Conservation (phyloP, 2,888 invertebrate species). For the Melieria omissa region DNA sequence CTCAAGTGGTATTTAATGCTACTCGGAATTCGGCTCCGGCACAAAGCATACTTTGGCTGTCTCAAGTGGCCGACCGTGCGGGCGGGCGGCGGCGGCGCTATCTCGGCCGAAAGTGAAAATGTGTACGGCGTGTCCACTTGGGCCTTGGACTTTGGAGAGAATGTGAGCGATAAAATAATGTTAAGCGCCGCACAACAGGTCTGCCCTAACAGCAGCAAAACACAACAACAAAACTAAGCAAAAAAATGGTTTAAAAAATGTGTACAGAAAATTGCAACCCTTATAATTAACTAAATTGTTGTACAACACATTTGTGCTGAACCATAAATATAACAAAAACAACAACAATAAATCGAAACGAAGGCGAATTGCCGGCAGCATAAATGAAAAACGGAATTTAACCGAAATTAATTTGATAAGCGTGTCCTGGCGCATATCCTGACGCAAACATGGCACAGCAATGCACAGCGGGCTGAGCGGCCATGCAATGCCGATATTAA, state of each 20-base stretch:
- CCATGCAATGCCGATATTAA: neutral
- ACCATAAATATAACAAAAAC: slow-evolving; percentile 16
- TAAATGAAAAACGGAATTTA: slow-evolving; percentile 23
- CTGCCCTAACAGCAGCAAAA: neutral
- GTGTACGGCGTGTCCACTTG: too few species aligned
- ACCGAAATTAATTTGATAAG: slow-evolving; percentile 34
- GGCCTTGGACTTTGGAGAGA: too few species aligned
- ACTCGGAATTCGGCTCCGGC: too few species aligned
- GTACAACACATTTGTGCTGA: slow-evolving; percentile 24
- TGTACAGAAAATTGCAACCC: slow-evolving; percentile 17
- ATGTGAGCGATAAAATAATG: too few species aligned
- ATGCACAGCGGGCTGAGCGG: neutral
- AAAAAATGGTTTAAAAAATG: neutral
- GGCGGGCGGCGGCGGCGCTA: too few species aligned
- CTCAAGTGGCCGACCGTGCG: too few species aligned
- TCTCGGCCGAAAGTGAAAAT: too few species aligned
- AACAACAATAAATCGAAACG: neutral
- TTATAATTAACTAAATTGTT: slow-evolving; percentile 12
- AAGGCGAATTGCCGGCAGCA: slow-evolving; percentile 1
- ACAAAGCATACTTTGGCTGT: too few species aligned
- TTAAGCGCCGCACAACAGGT: too few species aligned
- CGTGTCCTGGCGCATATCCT: slow-evolving; percentile 23
- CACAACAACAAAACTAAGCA: neutral
- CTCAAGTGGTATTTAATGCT: too few species aligned
- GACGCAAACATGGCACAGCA: neutral